Base-by-base conservation (phyloP, 2,113 vertebrate genomes). In the Ancistrus triradiatus region DNA sequence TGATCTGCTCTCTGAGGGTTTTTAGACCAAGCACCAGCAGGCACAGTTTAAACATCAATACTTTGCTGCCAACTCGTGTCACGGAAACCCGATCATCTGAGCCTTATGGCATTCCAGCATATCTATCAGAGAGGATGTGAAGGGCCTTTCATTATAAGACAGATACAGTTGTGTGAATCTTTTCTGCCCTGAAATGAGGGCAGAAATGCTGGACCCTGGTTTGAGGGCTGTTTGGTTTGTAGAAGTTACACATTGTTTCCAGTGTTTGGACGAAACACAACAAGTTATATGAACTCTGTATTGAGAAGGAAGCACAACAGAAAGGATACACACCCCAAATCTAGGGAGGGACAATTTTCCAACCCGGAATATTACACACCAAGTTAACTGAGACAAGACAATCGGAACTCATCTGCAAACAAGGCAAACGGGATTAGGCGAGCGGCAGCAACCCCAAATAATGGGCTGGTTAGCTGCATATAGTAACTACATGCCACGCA, bases 91-190 rank as follows among this genome's bases (percentile, higher is more conserved):
- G n/a, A n/a, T n/a, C n/a, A n/a, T n/a, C n/a, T 19, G 31, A 10
- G 21, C 38, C 13, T n/a, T n/a, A 38, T 19, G 61, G 22, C 24
- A 28, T 24, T n/a, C 53, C 22, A 15, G 37, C 55, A 11, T n/a
- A 42, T 65, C 38, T 33, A 2, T 48, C 25, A 42, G 42, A 25
- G 43, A 62, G 61, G 42, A 33, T 42, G 43, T 37, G 31, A 47
- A 13, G 31, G 43, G 63, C 51, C 63, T 58, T 38, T 17, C 38
- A 17, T 27, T 15, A 40, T 22, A 24, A 5, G 42, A 8, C n/a
- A 9, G 7, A 38, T 42, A 33, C 24, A 38, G 22, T 8, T 21
- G 11, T 28, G 31, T 31, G 35, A n/a, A 8, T 33, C 50, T 53
- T 3, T 19, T 35, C 5, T 13, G n/a, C n/a, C n/a, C n/a, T n/a